These are phyloP conservation scores for Agrochola macilenta DNA, from an alignment of 2,888 invertebrate genomes.

Conservation along the genomic window DNA sequence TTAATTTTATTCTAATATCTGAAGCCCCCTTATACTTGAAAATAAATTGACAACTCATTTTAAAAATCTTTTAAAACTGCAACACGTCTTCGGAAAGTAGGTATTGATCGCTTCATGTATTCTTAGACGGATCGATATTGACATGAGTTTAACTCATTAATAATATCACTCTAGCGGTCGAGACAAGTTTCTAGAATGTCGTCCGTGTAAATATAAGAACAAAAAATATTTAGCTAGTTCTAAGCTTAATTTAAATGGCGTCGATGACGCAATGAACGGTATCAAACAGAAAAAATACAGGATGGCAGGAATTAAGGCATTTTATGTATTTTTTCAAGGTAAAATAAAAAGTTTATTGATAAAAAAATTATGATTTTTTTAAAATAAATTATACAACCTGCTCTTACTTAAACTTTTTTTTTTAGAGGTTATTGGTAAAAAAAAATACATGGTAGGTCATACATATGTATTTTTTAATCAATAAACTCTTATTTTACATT, in stretches of 20 bases:
- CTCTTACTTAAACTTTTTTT: no score
- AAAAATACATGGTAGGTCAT: no score
- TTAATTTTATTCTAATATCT: not conserved
- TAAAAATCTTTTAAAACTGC: not conserved
- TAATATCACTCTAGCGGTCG: constrained; percentile 16
- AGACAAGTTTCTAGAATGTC: not conserved
- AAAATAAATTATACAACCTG: no score
- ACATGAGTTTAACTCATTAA: not conserved
- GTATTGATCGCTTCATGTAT: constrained; percentile 4
- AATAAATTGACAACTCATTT: not conserved
- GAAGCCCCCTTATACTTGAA: no score
- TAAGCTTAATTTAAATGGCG: constrained; percentile 24
- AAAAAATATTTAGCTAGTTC: constrained; percentile 28
- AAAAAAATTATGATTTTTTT: not conserved
- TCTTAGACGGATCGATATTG: constrained; percentile 25
- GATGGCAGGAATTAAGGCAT: not conserved
- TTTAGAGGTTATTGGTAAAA: no score
- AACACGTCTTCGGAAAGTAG: not conserved
- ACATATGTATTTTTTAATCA: no score
- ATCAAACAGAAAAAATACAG: constrained; percentile 1
- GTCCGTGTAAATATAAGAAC: not conserved
- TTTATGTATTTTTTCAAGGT: not conserved
- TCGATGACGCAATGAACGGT: constrained; percentile 10
- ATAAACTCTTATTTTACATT: no score
- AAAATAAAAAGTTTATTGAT: not conserved